Conservation (phyloP, 2,888 invertebrate species). For the Drosophila mercatorum region DNA sequence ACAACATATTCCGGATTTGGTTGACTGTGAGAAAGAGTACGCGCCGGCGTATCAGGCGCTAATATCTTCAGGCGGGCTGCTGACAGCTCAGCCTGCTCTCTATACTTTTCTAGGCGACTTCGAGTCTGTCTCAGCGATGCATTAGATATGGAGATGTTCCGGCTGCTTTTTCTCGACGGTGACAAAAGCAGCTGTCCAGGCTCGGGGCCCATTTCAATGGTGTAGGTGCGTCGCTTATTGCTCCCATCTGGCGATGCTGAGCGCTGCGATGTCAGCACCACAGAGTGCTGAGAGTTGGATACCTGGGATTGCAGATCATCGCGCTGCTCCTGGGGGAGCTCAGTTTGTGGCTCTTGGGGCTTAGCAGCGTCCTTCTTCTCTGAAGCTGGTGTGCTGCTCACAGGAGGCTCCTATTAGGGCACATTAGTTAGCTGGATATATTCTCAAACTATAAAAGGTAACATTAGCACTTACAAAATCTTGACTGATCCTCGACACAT, state of each 20-base stretch:
- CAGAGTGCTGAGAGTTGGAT: neutral
- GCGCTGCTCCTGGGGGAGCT: neutral
- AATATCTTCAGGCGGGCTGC: constrained; percentile 9
- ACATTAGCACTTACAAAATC: constrained; percentile 48
- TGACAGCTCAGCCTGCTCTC: constrained; percentile 5
- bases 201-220: constrained; percentile 51
- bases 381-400: constrained; percentile 36
- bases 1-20: constrained; percentile 45
- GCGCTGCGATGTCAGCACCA: neutral
- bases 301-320: neutral
- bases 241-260: neutral
- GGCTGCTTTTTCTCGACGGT: constrained; percentile 20
- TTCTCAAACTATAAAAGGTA: neutral
- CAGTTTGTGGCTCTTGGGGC: neutral
- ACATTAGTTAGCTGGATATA: neutral
- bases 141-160: neutral
- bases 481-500: neutral
- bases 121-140: neutral
- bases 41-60: constrained; percentile 52
- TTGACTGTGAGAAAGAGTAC: neutral
- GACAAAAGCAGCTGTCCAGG: constrained; percentile 59
- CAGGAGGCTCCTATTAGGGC: constrained; percentile 25
- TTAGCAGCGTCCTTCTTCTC: neutral
- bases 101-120: neutral
- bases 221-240: constrained; percentile 51